Evolutionary conservation across 2,113 vertebrate genomes (phyloP), one percentile per base, ranked within the genome.

Genomic region (Puffinus mauretanicus): DNA sequence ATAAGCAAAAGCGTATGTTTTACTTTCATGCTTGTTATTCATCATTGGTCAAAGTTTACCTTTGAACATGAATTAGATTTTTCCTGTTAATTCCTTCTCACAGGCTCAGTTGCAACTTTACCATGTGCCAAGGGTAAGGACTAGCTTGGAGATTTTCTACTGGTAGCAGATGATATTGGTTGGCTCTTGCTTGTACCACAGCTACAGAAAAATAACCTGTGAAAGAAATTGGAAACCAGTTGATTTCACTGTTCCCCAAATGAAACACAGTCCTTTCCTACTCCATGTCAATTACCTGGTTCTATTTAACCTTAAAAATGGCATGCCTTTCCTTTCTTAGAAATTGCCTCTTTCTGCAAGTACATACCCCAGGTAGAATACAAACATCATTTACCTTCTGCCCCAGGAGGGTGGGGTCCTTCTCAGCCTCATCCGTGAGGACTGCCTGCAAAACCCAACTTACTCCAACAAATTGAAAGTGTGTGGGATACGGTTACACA

Each of bases 141-240:
- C 30, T 67, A 69, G 57, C 71, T 77, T n/a, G 18, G 66, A 91
- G 54, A 87, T 65, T 76, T 94, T 54, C 85, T 86, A 25, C 27
- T 77, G 62, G 75, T 29, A 80, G 82, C 46, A 80, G 85, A 88
- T 40, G 49, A 69, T 77, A 78, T 15, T 65, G 51, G n/a, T 52
- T 93, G 75, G 67, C 75, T 82, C 78, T 90, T 77, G 78, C 49
- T 83, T 86, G 70, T 77, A 91, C 62, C 91, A 91, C 78, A 76
- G 90, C 90, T 93, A 95, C 73, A 82, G 70, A 86, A 40, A 93
- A 94, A 91, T 77, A 69, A 90, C 86, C 79, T 54, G 86, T 19
- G 40, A 80, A 93, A 79, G 17, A 92, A 94, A 91, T 69, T n/a
- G 57, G 44, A 87, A 94, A 88, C 7, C 27, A 81, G 36, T 58